A percentile compares a stretch with the other conserved stretches of the same genome.
These are phyloP conservation scores for Bubo bubo DNA, from an alignment of 2,113 vertebrate species.

Conservation along the genomic window DNA sequence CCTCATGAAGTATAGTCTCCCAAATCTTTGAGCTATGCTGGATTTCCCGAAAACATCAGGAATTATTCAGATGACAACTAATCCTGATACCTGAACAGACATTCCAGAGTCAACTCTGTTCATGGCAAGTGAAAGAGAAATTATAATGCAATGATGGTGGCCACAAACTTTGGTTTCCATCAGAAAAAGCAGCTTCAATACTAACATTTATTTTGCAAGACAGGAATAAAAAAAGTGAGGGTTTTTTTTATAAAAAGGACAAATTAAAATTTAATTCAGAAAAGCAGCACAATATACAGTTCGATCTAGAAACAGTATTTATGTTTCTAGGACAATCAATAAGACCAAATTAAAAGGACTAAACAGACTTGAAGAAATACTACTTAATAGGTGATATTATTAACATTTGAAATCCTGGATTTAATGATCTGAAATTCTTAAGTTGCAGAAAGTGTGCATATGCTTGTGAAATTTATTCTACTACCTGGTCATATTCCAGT, in stretches of 20 bases:
- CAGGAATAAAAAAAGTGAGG: no score
- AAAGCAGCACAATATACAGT: neutral
- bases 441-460: neutral
- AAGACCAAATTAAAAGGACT: neutral
- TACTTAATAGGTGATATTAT: neutral
- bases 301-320: neutral
- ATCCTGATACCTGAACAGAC: neutral
- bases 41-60: neutral
- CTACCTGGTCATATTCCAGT: slow-evolving; percentile 98
- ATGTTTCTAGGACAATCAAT: neutral
- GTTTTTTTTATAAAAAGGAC: no score
- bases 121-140: neutral
- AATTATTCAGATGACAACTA: neutral
- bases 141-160: neutral
- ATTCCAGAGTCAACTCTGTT: neutral
- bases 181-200: neutral
- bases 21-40: neutral
- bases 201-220: neutral
- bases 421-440: neutral
- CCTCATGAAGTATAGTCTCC: neutral
- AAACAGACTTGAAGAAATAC: neutral
- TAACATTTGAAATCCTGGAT: neutral
- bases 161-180: neutral
- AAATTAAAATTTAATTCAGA: neutral
- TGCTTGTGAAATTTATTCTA: slow-evolving; percentile 16